Conservation (phyloP, 2,888 invertebrate genomes). For the Folsomia candida region DNA sequence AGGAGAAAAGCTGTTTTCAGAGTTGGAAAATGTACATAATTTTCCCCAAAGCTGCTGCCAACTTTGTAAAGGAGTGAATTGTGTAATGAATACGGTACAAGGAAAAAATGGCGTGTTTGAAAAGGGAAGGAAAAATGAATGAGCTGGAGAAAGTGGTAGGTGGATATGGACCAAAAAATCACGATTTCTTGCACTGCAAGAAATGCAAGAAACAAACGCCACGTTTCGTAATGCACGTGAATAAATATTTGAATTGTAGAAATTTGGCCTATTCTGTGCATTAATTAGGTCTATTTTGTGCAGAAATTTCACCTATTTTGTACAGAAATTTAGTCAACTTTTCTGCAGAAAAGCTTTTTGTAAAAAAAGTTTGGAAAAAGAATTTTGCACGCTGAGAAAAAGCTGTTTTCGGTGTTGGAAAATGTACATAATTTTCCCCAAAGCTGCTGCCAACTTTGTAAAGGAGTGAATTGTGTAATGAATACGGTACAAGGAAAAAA, state of each 20-base stretch:
- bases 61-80: neutral
- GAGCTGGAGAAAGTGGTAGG: neutral
- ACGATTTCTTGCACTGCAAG: too few species aligned
- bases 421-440: neutral
- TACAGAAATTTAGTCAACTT: too few species aligned
- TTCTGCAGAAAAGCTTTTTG: too few species aligned
- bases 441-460: neutral
- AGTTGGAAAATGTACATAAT: neutral
- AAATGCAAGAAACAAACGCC: too few species aligned
- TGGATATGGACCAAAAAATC: too few species aligned
- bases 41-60: neutral
- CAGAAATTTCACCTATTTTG: too few species aligned
- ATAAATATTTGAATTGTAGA: too few species aligned
- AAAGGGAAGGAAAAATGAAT: neutral
- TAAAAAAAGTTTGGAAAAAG: too few species aligned
- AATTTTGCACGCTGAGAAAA: neutral
- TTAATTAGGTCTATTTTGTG: too few species aligned
- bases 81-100: slow-evolving; percentile 2
- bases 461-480: neutral
- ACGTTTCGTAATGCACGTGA: too few species aligned
- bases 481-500: neutral
- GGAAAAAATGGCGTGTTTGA: neutral
- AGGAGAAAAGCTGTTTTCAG: neutral
- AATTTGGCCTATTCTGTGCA: too few species aligned
- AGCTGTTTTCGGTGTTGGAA: neutral